These are phyloP conservation scores for Xiphophorus couchianus DNA, from an alignment of 2,113 vertebrate species.

Conservation along the genomic window DNA sequence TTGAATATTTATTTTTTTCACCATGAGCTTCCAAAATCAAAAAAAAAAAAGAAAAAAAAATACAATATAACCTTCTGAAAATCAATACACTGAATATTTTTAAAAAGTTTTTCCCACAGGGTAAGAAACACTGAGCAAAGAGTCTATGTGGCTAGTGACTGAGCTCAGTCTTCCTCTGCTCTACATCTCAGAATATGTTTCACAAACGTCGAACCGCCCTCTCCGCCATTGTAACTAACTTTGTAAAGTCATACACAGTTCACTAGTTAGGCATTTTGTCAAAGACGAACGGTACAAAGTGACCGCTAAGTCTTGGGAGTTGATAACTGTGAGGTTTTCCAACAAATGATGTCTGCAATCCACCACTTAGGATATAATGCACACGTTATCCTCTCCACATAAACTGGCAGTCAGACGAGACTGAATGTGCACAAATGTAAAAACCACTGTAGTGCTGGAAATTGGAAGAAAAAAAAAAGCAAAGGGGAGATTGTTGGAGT, in stretches of 20 bases:
- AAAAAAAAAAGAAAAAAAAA: slow-evolving; percentile 70
- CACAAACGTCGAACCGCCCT: slow-evolving; percentile 52
- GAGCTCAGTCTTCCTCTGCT: slow-evolving; percentile 58
- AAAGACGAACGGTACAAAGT: slow-evolving; percentile 68
- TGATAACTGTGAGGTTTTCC: slow-evolving; percentile 56
- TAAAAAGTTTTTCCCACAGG: slow-evolving; percentile 61
- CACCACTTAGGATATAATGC: slow-evolving; percentile 57
- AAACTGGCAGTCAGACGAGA: slow-evolving; percentile 37
- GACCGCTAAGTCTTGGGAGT: slow-evolving; percentile 59
- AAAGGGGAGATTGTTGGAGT: slow-evolving; percentile 5
- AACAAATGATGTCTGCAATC: slow-evolving; percentile 58
- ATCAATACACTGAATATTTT: slow-evolving; percentile 70
- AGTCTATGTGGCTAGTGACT: slow-evolving; percentile 55
- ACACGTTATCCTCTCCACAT: slow-evolving; percentile 29
- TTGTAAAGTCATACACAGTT: slow-evolving; percentile 59
- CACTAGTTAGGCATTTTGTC: slow-evolving; percentile 60
- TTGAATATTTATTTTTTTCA: slow-evolving; percentile 75
- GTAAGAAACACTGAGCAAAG: slow-evolving; percentile 74
- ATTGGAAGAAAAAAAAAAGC: neutral
- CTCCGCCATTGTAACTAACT: slow-evolving; percentile 19
- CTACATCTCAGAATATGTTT: slow-evolving; percentile 63
- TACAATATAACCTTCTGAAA: slow-evolving; percentile 83
- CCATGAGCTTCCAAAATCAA: slow-evolving; percentile 74
- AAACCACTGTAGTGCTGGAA: neutral
- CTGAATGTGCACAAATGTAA: slow-evolving; percentile 26